A percentile compares a stretch with the other conserved stretches of the same genome.
Conservation (phyloP, 2,797 vertebrate genomes). For the Sarcophilus harrisii region DNA sequence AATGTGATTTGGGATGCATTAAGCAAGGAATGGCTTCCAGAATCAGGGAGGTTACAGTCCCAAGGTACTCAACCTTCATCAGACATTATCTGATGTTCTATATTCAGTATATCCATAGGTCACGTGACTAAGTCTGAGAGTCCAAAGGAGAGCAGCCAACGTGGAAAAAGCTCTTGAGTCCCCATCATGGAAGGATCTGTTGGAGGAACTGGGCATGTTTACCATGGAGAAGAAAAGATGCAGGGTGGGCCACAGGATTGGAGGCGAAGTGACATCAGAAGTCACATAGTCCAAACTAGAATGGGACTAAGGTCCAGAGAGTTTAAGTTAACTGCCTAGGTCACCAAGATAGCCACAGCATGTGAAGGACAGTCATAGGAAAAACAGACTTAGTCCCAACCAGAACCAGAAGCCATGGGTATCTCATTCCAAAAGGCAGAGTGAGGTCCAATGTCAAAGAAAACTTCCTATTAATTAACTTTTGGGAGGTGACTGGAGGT, state of each 20-base stretch:
- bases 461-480: background rate
- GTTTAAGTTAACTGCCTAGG: background rate
- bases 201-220: background rate
- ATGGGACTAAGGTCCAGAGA: background rate
- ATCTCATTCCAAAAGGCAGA: background rate
- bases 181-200: background rate
- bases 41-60: background rate
- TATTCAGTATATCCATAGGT: background rate
- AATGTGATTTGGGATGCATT: background rate
- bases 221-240: background rate
- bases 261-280: background rate
- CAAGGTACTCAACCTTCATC: background rate
- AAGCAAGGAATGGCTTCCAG: background rate
- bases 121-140: background rate
- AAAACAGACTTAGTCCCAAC: background rate
- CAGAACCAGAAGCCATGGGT: background rate
- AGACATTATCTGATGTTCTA: background rate
- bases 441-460: background rate
- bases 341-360: background rate
- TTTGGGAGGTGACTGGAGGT: background rate
- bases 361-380: background rate
- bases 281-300: background rate
- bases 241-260: background rate
- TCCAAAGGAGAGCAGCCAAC: background rate
- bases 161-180: background rate